These are phyloP conservation scores for Cettia cetti DNA, from an alignment of 2,113 vertebrate genomes.

Conservation along the genomic window DNA sequence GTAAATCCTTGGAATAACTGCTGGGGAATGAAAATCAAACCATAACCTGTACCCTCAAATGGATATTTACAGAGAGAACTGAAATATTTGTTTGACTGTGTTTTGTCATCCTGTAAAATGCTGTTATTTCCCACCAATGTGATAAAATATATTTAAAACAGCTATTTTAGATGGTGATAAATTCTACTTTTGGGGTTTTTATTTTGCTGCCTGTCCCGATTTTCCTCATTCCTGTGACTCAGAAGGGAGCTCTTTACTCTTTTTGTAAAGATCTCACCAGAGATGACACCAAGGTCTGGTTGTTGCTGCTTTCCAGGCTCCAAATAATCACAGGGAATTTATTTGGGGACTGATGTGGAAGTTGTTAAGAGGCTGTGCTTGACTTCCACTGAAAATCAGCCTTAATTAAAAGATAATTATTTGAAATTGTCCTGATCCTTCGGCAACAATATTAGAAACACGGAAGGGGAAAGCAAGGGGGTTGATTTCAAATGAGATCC, in stretches of 20 bases:
- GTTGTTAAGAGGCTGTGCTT: not conserved
- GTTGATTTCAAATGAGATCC: not conserved
- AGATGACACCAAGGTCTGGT: not conserved
- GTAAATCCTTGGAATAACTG: not conserved
- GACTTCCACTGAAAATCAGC: conserved; percentile 46
- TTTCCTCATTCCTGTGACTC: not conserved
- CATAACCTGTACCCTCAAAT: not conserved
- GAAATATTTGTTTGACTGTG: not conserved
- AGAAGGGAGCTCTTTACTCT: not conserved
- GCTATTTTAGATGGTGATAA: not conserved
- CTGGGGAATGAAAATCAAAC: not conserved
- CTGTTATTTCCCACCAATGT: not conserved
- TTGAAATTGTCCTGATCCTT: conserved; percentile 21
- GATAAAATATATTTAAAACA: not conserved
- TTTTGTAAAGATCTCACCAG: not conserved
- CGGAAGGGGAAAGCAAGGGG: not conserved
- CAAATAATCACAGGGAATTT: not conserved
- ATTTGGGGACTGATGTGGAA: conserved; percentile 25
- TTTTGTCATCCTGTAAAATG: not conserved
- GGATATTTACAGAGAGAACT: not conserved
- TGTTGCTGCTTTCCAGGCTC: not conserved
- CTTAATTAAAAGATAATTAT: conserved; percentile 44
- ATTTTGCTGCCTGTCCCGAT: not conserved
- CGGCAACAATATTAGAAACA: conserved; percentile 38
- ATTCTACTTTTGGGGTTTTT: not conserved